Conservation (phyloP, 1,140 invertebrate species). For the Drosophila ironensis region DNA sequence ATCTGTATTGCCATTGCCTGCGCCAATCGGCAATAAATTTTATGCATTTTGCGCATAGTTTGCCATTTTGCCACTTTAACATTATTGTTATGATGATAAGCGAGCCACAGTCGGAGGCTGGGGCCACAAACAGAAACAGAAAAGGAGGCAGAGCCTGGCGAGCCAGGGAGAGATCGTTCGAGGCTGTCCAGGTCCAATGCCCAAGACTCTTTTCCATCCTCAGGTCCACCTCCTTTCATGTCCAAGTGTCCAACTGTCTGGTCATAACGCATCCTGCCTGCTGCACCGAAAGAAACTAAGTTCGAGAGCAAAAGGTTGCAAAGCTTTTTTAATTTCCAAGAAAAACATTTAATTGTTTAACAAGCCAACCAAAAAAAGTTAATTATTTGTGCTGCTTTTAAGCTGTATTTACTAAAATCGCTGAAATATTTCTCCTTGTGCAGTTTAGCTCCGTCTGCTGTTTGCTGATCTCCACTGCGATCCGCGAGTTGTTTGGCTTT, state of each 20-base stretch:
- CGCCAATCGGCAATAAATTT: constrained; percentile 67
- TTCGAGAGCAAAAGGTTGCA: no score
- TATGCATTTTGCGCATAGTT: constrained; percentile 73
- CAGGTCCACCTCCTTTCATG: constrained; percentile 2
- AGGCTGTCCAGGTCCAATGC: constrained; percentile 17
- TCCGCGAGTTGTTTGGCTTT: constrained; percentile 63
- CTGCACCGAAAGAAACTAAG: constrained; percentile 10
- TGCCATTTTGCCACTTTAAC: constrained; percentile 82
- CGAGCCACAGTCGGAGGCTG: constrained; percentile 51
- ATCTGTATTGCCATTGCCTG: constrained; percentile 38
- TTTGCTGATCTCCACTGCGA: constrained; percentile 55
- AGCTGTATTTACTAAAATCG: neutral
- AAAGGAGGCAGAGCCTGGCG: neutral
- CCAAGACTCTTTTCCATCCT: constrained; percentile 4
- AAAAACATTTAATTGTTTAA: no score
- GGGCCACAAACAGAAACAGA: constrained; percentile 20
- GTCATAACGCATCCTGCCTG: constrained; percentile 56
- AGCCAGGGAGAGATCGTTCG: constrained; percentile 23
- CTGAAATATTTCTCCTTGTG: neutral
- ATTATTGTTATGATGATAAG: constrained; percentile 82
- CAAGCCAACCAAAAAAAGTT: no score
- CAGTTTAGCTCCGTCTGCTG: constrained; percentile 41
- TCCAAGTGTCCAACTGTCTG: constrained; percentile 41
- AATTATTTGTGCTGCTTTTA: neutral
- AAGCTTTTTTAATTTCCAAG: no score